Base-by-base conservation (phyloP, 2,113 vertebrate genomes). In the Fregata magnificens region DNA sequence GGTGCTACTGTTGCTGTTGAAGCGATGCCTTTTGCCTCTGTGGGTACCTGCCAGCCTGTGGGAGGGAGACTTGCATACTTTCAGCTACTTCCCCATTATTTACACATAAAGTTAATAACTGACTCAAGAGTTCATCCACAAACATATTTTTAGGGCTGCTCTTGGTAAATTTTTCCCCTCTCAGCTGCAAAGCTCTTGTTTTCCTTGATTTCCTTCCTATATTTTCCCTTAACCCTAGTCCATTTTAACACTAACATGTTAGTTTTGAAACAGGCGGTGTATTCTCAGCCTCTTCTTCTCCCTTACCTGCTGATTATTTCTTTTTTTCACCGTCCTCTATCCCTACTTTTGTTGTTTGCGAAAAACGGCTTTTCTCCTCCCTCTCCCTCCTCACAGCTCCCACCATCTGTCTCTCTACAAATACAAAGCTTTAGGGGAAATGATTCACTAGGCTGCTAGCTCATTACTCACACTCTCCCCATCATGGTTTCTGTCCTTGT, bases 341-440 rank as follows among this genome's bases (percentile, higher is more conserved):
- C 83, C 65, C 79, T 73, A 93, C 85, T 95, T 88, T 6, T 59
- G 66, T 88, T 93, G 78, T 86, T 95, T 85, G 84, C 84, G 76
- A 72, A 95, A 94, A 47, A 7, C 1, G 0, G 81, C 76, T 85
- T 95, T 92, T 90, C 82, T 91, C 91, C 91, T 90, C 91, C 92
- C 90, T 94, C 93, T 96, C 91, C 73, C 89, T 95, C 82, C 93
- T 89, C 94, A 70, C 86, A 94, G 93, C 95, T 97, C 91, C 86
- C 93, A 97, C 96, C 95, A 97, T 97, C 96, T 97, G 96, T 96
- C 94, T 97, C 96, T 90, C 84, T 80, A 76, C 95, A 95, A 96
- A 94, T 92, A 89, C 93, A 97, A 87, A 96, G 95, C 96, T 97
- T 96, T 92, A 95, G 95, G 94, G 95, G 86, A 93, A 93, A 95